A percentile compares a stretch with the other conserved stretches of the same genome.
Evolutionary conservation across 2,113 vertebrate genomes (phyloP).

Genomic region (Sterna hirundo): DNA sequence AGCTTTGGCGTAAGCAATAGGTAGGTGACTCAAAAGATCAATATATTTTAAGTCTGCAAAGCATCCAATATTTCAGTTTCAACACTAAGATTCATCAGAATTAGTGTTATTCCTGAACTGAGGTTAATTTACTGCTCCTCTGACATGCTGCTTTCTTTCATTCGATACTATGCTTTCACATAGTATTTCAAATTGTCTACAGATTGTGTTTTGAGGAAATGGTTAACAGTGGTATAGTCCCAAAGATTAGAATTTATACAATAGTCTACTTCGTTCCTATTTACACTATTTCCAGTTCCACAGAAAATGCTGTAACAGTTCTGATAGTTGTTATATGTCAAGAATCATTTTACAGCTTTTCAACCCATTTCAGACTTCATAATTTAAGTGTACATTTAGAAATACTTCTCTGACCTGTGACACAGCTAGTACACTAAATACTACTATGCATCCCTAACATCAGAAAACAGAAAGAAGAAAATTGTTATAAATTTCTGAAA

Average conservation of each 20-base stretch:
- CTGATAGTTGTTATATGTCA: background rate
- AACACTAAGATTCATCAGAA: background rate
- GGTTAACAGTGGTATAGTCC: background rate
- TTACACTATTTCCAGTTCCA: background rate
- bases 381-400: background rate
- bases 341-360: background rate
- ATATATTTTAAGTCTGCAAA: slow-evolving; percentile 2
- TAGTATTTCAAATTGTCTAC: slow-evolving; percentile 22
- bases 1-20: background rate
- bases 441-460: background rate
- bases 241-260: background rate
- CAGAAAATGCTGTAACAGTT: background rate
- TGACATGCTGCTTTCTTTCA: background rate
- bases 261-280: background rate
- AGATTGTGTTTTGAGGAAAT: background rate
- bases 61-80: background rate
- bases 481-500: background rate
- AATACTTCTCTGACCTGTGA: background rate
- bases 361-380: background rate
- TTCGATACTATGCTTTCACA: background rate
- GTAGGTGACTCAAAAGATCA: background rate
- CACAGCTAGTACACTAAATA: background rate
- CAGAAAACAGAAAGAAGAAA: background rate
- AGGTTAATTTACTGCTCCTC: background rate
- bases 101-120: background rate